Evolutionary conservation across 1,140 invertebrate species (phyloP), one percentile per base, ranked within the genome.

Genomic region (Piezodorus guildinii): DNA sequence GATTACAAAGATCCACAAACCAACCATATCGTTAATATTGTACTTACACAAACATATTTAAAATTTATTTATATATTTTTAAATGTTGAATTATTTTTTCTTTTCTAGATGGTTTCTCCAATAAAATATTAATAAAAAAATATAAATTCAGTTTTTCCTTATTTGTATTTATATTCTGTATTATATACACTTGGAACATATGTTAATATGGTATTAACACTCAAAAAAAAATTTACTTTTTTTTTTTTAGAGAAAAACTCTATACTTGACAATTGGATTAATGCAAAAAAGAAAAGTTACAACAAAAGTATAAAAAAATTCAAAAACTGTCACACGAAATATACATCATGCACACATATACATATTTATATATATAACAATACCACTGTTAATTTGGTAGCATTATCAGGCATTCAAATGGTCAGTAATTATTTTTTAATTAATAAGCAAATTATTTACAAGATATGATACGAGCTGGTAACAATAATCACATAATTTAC

Each of bases 401-500:
- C 27, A 44, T 39, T n/a, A 60, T 60, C n/a, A n/a, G 27, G 39
- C 60, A 62, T 62, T 46, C 45, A 46, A 62, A 62, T 49, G 45
- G 60, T 62, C 60, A 62, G 34, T 39, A 46, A 60, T 27, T 25
- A 43, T 60, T 39, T 23, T 62, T 62, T 46, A 27, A 30, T 16
- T 9, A 45, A 62, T 62, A 51, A 45, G 30, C 23, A 62, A 19
- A 62, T 59, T 60, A 62, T 62, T 62, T 62, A 62, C 60, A 62
- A 30, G 60, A 46, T 62, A 62, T 62, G 60, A 45, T 49, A 30
- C 45, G 43, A 62, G 19, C 45, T 45, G 60, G 43, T 62, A 62
- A 62, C 58, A 60, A 60, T 60, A 60, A 60, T 60, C 58, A 60
- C 58, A 60, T 60, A 60, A 60, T 60, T 34, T 60, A 60, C 58